Evolutionary conservation across 2,888 invertebrate genomes (phyloP).

Genomic region (Drosophila paramelanica): DNA sequence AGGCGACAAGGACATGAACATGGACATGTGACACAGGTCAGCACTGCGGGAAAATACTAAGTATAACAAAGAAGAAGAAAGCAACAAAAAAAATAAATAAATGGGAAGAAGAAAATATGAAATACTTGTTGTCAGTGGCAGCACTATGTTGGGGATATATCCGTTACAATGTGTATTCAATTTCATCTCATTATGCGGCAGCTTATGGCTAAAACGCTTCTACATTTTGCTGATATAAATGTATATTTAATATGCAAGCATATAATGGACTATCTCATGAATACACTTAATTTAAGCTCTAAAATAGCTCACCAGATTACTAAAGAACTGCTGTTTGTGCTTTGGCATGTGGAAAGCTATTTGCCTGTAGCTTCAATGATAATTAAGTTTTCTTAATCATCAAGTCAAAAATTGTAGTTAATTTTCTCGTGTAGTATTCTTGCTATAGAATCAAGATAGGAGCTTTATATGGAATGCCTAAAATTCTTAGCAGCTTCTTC

Average conservation of each 20-base stretch:
- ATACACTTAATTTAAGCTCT: slow-evolving; percentile 29
- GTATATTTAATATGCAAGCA: slow-evolving; percentile 4
- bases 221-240: slow-evolving; percentile 16
- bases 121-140: slow-evolving; percentile 41
- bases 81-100: not conserved
- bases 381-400: slow-evolving; percentile 17
- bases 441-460: not conserved
- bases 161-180: slow-evolving; percentile 41
- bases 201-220: slow-evolving; percentile 27
- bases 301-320: slow-evolving; percentile 32
- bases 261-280: slow-evolving; percentile 36
- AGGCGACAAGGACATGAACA: slow-evolving; percentile 33
- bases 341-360: slow-evolving; percentile 1
- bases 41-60: slow-evolving; percentile 26
- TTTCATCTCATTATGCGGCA: slow-evolving; percentile 52
- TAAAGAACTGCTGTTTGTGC: not conserved
- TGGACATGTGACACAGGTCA: slow-evolving; percentile 56
- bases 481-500: not conserved
- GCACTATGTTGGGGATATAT: slow-evolving; percentile 17
- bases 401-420: not conserved
- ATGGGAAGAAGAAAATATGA: slow-evolving; percentile 8
- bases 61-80: not conserved
- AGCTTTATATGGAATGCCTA: not conserved
- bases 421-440: not conserved
- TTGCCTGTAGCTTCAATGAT: not conserved